phyloP scores from a whole-genome alignment of 1,140 invertebrate species.

The Bacillus rossius region DNA sequence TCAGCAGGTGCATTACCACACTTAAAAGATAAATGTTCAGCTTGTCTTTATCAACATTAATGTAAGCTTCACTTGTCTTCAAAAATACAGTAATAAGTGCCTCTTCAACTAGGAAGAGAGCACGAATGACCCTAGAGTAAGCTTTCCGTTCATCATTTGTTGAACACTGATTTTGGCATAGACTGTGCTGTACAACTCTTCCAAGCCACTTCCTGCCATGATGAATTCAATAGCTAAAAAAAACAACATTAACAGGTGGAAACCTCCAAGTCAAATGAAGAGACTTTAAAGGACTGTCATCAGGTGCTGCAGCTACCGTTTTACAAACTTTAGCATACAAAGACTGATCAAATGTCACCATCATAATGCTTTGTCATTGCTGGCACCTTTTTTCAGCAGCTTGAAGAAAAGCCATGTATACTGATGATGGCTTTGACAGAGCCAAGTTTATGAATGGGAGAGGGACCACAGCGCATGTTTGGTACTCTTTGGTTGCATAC shows the following conservation, averaged over 20 bases:
- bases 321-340: constrained; percentile 27
- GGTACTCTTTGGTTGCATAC: constrained; percentile 20
- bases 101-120: too few relatives aligned
- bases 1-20: too few relatives aligned
- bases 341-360: too few relatives aligned
- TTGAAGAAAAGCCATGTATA: constrained; percentile 22
- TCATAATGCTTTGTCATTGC: constrained; percentile 22
- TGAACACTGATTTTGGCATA: constrained; percentile 20
- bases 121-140: too few relatives aligned
- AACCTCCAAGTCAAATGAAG: constrained; percentile 26
- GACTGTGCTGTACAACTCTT: constrained; percentile 30
- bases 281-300: too few relatives aligned
- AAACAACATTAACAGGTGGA: constrained; percentile 38
- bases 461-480: constrained; percentile 8
- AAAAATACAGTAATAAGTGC: too few relatives aligned
- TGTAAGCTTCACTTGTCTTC: too few relatives aligned
- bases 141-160: too few relatives aligned
- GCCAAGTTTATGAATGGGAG: constrained; percentile 24
- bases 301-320: too few relatives aligned
- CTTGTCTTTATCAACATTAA: too few relatives aligned
- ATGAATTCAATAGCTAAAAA: constrained; percentile 35
- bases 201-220: constrained; percentile 37
- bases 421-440: constrained; percentile 15
- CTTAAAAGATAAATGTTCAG: too few relatives aligned
- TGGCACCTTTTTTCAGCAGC: constrained; percentile 32